Evolutionary conservation across 2,888 invertebrate species (phyloP), one percentile per base, ranked within the genome.

Genomic region (Scaptodrosophila latifasciaeformis): DNA sequence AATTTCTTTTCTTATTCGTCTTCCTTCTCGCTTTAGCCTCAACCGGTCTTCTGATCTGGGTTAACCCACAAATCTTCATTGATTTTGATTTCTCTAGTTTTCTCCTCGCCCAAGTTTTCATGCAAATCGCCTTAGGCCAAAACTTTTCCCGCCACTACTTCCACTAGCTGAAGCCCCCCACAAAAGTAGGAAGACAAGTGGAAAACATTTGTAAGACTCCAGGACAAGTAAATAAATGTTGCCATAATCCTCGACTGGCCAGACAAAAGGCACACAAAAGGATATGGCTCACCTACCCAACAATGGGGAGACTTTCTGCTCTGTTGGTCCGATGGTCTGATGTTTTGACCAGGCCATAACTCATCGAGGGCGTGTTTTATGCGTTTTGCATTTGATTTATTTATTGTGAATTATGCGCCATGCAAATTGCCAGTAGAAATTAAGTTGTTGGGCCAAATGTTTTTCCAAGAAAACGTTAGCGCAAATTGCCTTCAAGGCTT

Each of bases 361-460:
- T 27, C 27, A 27, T 27, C 47, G 63, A 6, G 29, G 46, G 54
- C 47, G 54, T 59, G 55, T 58, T 67, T 74, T 68, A 68, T 72
- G 72, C 72, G 77, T 61, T 76, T 78, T 63, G 59, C 72, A 71
- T 74, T 79, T 74, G 72, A 74, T 74, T 74, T 74, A 74, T 74
- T 79, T 68, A 65, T 65, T 67, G 65, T 68, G 68, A 67, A 67
- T 67, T 67, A 67, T 68, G 61, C 53, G 67, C 72, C 64, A 74
- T 79, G 80, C 72, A 74, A 74, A 72, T 72, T 72, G 76, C 40
- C 30, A 13, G 21, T 24, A 67, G 55, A 59, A 71, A 79, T 79
- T 56, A 69, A 76, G 79, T 79, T 69, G 79, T 74, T 66, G 46
- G 49, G 35, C 52, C 59, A 57, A 37, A 77, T 61, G 55, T 52